phyloP scores from a whole-genome alignment of 2,113 vertebrate species.

The Otis tarda region DNA sequence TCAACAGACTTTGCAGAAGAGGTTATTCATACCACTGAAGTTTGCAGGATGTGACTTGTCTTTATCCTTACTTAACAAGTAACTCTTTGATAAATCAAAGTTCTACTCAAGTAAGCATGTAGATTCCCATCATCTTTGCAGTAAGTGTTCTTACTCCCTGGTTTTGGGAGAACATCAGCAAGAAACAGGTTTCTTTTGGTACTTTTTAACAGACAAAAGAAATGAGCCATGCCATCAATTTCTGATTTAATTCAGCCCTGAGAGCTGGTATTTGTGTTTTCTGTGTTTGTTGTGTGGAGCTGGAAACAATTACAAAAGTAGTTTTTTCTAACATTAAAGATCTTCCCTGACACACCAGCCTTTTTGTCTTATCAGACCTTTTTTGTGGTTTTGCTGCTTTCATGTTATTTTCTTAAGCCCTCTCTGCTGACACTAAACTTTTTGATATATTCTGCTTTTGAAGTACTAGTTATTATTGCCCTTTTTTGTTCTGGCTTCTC shows the following conservation, averaged over 20 bases:
- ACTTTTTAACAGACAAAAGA: neutral
- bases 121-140: neutral
- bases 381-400: conserved; percentile 12
- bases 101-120: neutral
- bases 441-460: conserved; percentile 18
- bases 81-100: neutral
- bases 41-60: conserved; percentile 3
- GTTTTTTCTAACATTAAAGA: neutral
- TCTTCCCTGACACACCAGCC: neutral
- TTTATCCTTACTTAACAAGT: conserved; percentile 2
- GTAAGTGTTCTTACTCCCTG: neutral
- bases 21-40: neutral
- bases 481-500: neutral
- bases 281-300: neutral
- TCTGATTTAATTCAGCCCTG: neutral
- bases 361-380: conserved; percentile 1
- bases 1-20: neutral
- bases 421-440: conserved; percentile 37
- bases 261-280: neutral
- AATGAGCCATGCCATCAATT: neutral
- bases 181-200: neutral
- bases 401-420: conserved; percentile 34
- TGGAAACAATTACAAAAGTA: neutral
- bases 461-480: neutral
- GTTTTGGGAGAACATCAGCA: neutral